Evolutionary conservation across 2,888 invertebrate genomes (phyloP).

Genomic region (Muschampia plurimacula): DNA sequence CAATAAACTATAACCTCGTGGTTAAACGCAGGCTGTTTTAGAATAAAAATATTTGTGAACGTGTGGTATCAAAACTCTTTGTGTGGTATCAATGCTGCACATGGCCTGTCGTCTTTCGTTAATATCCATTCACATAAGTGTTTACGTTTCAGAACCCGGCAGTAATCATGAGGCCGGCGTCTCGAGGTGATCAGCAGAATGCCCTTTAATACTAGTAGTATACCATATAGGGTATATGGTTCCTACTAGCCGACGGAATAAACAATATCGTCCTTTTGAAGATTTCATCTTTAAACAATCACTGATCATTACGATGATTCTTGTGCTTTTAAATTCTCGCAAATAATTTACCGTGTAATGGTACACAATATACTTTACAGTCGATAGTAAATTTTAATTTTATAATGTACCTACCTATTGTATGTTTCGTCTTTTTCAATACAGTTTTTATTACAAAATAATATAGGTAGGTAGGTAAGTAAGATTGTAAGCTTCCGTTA

Average conservation of each 20-base stretch:
- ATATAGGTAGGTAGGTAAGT: too few relatives aligned
- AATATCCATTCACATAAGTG: constrained; percentile 59
- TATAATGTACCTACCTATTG: not conserved
- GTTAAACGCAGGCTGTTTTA: constrained; percentile 1
- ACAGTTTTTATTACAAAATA: too few relatives aligned
- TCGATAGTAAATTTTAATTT: not conserved
- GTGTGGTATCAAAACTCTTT: constrained; percentile 24
- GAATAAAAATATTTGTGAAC: constrained; percentile 26
- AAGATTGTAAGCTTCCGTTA: too few relatives aligned
- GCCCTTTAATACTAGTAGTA: constrained; percentile 64
- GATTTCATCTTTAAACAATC: constrained; percentile 23
- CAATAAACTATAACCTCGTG: constrained; percentile 5
- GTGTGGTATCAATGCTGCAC: constrained; percentile 41
- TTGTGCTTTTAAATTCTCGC: constrained; percentile 13
- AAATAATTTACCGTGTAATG: not conserved
- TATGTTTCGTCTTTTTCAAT: not conserved
- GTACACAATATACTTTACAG: not conserved
- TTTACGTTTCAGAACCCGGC: constrained; percentile 64
- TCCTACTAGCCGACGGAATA: constrained; percentile 47
- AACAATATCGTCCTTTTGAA: constrained; percentile 41
- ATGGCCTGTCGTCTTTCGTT: constrained; percentile 69
- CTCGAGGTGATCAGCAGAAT: constrained; percentile 67
- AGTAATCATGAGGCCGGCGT: constrained; percentile 63
- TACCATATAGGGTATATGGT: constrained; percentile 60
- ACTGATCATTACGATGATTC: constrained; percentile 3